Base-by-base conservation (phyloP, 2,888 invertebrate genomes). In the Lepidocyrtinus sp. region DNA sequence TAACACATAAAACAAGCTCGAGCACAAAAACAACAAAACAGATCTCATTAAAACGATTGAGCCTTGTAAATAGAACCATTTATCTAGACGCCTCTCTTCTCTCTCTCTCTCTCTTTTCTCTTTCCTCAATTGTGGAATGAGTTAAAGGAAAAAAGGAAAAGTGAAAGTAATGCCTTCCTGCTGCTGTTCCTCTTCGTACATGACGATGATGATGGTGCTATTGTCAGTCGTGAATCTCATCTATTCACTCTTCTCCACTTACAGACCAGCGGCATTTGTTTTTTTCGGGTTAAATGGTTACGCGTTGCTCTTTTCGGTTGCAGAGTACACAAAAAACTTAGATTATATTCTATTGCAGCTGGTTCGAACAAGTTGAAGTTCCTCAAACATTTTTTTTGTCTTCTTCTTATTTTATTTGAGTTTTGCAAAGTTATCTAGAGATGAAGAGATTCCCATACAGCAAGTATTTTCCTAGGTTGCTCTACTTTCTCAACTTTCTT, bases 41-140 rank as follows among this genome's bases (percentile, higher is more conserved):
- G 72, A 78, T 72, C 72, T 78, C 77, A 78, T 78, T 78, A 78
- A 76, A 71, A 76, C 76, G 71, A 76, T 76, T 76, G 76, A 76
- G 71, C 67, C 67, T 72, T 78, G 77, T 78, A 78, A 78, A 78
- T 72, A 78, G 72, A 78, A 72, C 72, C 72, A 78, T 78, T 78
- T 78, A 78, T 78, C 62, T 72, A 72, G 77, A 72, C 77, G 72
- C 72, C 77, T 78, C 63, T 69, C 45, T 21, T 61, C n/a, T 62
- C 26, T 67, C 22, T 67, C 21, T 9, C 45, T 17, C 63, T 46
- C n/a, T 59, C 59, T 63, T 63, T 25, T 21, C 21, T 70, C 45
- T 55, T 12, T 68, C 22, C 68, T 24, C 61, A 27, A 55, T 55
- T 55, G 55, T 17, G 55, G 55, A 71, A 69, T 68, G 62, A 45